Base-by-base conservation (phyloP, 2,888 invertebrate species). In the Heteromyza rotundicornis region DNA sequence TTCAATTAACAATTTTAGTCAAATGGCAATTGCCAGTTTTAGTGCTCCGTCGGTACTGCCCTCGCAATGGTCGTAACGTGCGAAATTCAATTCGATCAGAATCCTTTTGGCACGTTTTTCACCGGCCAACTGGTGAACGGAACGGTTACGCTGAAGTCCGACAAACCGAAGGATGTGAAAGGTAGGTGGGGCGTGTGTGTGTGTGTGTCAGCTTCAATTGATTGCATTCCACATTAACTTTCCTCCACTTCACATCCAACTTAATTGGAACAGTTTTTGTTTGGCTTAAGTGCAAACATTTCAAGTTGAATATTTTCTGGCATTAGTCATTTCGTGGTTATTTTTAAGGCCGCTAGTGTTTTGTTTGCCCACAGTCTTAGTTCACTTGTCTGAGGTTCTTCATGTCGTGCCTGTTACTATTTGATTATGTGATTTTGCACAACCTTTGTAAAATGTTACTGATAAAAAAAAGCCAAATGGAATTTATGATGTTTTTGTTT, bases 31-130 rank as follows among this genome's bases (percentile, higher is more conserved):
- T 47, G 17, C n/a, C 16, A 32, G 14, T 27, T 16, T 56, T 19
- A 54, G 49, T 54, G 32, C 12, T 24, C 16, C 12, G 27, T 32
- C 14, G 22, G 20, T 14, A 16, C 12, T 14, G 1, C 19, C n/a
- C 23, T 40, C 23, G 70, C 70, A 71, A 81, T 82, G 82, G 80
- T 79, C 52, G 77, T 80, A 49, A 74, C 69, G 61, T 82, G 81
- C 64, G 78, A 79, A 65, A 80, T 84, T 24, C 72, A 73, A 62
- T 84, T 83, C 56, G 80, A 82, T 64, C 71, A 81, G 51, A 82
- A 81, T 68, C 68, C 68, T 16, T 63, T 73, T 24, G 78, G 77
- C 36, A 78, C 77, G 5, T 83, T 78, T 72, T 82, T 77, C 60
- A 76, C 80, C 58, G 83, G 84, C 1, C 81, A 84, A 67, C 63